Evolutionary conservation across 1,140 invertebrate genomes (phyloP), one percentile per base, ranked within the genome.

Genomic region (Heliconius himera): DNA sequence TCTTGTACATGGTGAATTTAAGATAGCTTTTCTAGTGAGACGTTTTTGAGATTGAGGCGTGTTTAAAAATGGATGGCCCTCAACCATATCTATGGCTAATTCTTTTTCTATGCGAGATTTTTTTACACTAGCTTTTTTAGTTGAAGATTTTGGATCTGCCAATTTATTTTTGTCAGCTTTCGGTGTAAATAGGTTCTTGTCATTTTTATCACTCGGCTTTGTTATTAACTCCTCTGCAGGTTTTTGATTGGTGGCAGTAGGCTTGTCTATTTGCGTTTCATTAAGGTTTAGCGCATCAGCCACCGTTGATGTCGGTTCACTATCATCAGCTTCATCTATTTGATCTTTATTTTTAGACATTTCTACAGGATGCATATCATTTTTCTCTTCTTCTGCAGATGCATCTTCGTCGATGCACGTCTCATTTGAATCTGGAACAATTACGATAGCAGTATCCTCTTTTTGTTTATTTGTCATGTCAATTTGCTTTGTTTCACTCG

Each of bases 71-170:
- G 93, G 93, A 85, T 95, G 90, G 36, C 93, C 94, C 87, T 95
- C 90, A 4, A 94, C 94, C 85, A 89, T 95, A 80, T 95, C 93
- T 41, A 95, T 95, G 11, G 86, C 89, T 80, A 95, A 80, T 81
- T 93, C 85, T 80, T 89, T 93, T 87, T 93, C 87, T 54, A 95
- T 92, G 49, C 93, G 86, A 18, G 93, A 92, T 80, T 87, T 90
- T 76, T 83, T 91, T 33, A 74, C 79, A 66, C 41, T 77, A 41
- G 11, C 74, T 78, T 91, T 94, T 87, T 88, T 91, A 51, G 46
- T 81, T 22, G 87, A 81, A 26, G 74, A 77, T 70, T 83, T 87
- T 81, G 75, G 11, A 36, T 81, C 80, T 8, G 54, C 5, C 33
- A 36, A 18, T 79, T 77, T 83, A 70, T 73, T 76, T 78, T 46